These are phyloP conservation scores for Tipula lateralis DNA, from an alignment of 2,888 invertebrate species.

Conservation along the genomic window DNA sequence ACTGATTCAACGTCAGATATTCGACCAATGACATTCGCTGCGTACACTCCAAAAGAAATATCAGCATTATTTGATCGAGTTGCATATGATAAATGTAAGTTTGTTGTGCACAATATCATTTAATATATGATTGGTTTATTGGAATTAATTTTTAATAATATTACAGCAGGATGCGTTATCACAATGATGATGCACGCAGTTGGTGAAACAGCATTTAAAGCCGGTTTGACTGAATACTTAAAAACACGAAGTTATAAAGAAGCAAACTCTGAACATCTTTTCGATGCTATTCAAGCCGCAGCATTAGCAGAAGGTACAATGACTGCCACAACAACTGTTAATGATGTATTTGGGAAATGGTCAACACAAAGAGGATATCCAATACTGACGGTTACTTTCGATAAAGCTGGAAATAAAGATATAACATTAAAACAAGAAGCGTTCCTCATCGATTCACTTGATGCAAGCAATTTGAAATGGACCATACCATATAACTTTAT, in stretches of 20 bases:
- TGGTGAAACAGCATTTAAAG: neutral
- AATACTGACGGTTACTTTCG: slow-evolving; percentile 51
- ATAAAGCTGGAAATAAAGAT: slow-evolving; percentile 48
- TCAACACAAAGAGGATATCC: slow-evolving; percentile 58
- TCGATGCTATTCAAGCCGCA: slow-evolving; percentile 41
- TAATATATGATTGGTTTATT: no score
- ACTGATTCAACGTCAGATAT: slow-evolving; percentile 69
- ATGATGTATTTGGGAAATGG: slow-evolving; percentile 60
- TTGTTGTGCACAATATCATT: neutral
- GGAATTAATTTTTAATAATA: no score
- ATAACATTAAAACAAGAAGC: slow-evolving; percentile 27
- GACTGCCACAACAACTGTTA: slow-evolving; percentile 49
- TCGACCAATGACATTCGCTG: slow-evolving; percentile 76
- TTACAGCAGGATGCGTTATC: slow-evolving; percentile 40
- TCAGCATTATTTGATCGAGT: slow-evolving; percentile 77
- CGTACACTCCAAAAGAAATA: slow-evolving; percentile 78
- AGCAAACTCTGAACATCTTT: slow-evolving; percentile 46
- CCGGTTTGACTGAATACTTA: neutral
- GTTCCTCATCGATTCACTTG: slow-evolving; percentile 19
- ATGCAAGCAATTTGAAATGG: slow-evolving; percentile 38
- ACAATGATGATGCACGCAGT: slow-evolving; percentile 19
- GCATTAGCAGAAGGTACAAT: slow-evolving; percentile 39
- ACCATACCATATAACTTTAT: slow-evolving; percentile 43
- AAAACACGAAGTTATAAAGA: slow-evolving; percentile 44
- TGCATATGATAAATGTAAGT: slow-evolving; percentile 79